Evolutionary conservation across 2,797 vertebrate species (phyloP).

Genomic region (Danio choprae): DNA sequence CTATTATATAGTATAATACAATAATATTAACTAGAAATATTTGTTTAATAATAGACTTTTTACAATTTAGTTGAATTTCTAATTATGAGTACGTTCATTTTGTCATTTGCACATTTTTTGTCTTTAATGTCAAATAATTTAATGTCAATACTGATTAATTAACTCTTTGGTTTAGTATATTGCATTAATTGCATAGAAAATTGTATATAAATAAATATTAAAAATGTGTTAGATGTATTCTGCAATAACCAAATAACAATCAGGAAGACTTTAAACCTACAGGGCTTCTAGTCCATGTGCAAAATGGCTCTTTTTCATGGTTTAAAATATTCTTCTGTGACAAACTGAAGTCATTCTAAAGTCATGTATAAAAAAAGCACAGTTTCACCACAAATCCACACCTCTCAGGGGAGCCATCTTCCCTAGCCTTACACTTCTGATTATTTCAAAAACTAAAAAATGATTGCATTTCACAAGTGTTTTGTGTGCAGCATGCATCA

Average conservation of each 20-base stretch:
- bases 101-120: too few species aligned
- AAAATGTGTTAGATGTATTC: neutral
- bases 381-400: neutral
- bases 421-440: neutral
- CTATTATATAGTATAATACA: neutral
- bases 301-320: neutral
- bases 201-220: neutral
- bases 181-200: neutral
- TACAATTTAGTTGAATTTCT: too few species aligned
- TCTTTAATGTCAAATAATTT: too few species aligned
- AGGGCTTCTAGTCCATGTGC: neutral
- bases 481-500: conserved; percentile 5
- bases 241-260: neutral
- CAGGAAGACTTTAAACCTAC: neutral
- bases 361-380: neutral
- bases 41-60: neutral
- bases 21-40: neutral
- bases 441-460: conserved; percentile 9
- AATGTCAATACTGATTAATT: too few species aligned
- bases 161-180: neutral
- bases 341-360: neutral
- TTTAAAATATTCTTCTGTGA: neutral
- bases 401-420: neutral
- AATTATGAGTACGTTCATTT: too few species aligned
- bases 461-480: neutral